Percentiles rank a stretch among this genome's conserved stretches.
These are phyloP conservation scores for Cyclopterus lumpus DNA, from an alignment of 2,797 vertebrate species.

Conservation along the genomic window DNA sequence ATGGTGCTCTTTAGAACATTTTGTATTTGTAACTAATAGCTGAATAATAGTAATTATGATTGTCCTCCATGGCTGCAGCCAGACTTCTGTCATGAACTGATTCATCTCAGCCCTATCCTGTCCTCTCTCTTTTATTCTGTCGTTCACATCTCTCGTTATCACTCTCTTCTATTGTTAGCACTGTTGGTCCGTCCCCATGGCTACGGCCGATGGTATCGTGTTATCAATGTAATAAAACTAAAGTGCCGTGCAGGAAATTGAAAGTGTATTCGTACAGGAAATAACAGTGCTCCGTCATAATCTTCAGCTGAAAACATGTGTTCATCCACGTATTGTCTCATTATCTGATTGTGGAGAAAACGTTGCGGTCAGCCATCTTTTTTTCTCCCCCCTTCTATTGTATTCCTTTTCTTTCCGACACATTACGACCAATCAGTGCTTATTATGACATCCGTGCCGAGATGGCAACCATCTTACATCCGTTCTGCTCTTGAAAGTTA, in stretches of 20 bases:
- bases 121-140: constrained; percentile 70
- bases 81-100: constrained; percentile 58
- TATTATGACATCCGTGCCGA: not conserved
- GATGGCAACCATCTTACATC: constrained; percentile 1
- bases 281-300: constrained; percentile 99
- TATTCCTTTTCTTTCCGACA: constrained; percentile 47
- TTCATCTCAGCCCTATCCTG: constrained; percentile 56
- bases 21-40: constrained; percentile 54
- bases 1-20: constrained; percentile 20
- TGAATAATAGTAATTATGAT: constrained; percentile 65
- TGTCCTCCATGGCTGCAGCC: constrained; percentile 26
- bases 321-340: constrained; percentile 87
- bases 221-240: constrained; percentile 88
- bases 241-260: constrained; percentile 97
- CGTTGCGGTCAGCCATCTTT: constrained; percentile 76
- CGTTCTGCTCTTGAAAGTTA: not conserved
- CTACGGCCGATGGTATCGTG: constrained; percentile 87
- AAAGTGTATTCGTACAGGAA: constrained; percentile 99
- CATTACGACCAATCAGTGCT: constrained; percentile 33
- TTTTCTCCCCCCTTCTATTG: constrained; percentile 49
- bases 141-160: constrained; percentile 79
- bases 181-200: constrained; percentile 80
- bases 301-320: constrained; percentile 95
- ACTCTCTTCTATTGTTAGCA: constrained; percentile 73
- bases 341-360: constrained; percentile 88